These are phyloP conservation scores for Petaurus breviceps DNA, from an alignment of 2,113 vertebrate species.

Conservation along the genomic window DNA sequence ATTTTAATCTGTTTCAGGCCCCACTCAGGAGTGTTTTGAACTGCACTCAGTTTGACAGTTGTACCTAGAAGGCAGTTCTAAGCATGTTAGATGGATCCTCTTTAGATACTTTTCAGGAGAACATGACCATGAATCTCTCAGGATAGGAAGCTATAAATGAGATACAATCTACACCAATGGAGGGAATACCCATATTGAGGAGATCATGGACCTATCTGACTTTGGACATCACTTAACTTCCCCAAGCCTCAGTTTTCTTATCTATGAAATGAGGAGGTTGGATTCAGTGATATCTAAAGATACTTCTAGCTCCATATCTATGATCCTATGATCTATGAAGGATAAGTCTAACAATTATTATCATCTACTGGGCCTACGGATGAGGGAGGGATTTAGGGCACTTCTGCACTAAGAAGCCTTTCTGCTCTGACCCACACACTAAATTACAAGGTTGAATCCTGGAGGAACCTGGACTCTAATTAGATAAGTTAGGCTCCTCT, in stretches of 20 bases:
- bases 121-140: neutral
- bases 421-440: neutral
- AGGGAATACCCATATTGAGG: neutral
- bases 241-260: neutral
- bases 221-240: neutral
- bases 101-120: neutral
- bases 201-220: neutral
- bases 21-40: neutral
- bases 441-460: neutral
- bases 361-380: neutral
- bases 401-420: neutral
- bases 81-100: neutral
- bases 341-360: neutral
- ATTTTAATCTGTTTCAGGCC: no score
- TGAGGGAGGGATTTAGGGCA: neutral
- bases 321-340: neutral
- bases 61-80: neutral
- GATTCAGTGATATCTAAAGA: neutral
- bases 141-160: neutral
- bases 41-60: no score
- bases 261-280: neutral
- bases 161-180: neutral
- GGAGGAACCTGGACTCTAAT: neutral
- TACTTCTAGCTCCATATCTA: neutral
- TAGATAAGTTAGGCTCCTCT: neutral